Evolutionary conservation across 2,888 invertebrate genomes (phyloP).

Genomic region (Coleophora deauratella): DNA sequence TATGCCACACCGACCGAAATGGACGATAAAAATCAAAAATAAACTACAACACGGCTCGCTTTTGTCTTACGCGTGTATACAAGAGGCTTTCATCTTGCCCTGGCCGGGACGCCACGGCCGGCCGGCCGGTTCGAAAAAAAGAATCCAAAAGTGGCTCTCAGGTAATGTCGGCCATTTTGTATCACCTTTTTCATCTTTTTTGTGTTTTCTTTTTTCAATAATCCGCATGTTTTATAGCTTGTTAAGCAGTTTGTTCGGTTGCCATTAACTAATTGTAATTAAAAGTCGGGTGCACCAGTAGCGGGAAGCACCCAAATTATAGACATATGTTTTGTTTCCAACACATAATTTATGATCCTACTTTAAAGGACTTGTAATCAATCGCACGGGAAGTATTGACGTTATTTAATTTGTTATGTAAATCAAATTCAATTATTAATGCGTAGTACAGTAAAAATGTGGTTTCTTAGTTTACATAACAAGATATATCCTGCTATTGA

Average conservation of each 20-base stretch:
- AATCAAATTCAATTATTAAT: not conserved
- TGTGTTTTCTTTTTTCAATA: slow-evolving; percentile 57
- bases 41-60: slow-evolving; percentile 54
- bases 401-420: not conserved
- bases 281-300: slow-evolving; percentile 46
- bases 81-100: slow-evolving; percentile 50
- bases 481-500: too few relatives aligned
- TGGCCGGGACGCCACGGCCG: slow-evolving; percentile 35
- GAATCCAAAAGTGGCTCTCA: slow-evolving; percentile 46
- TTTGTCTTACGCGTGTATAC: slow-evolving; percentile 70
- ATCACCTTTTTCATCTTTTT: slow-evolving; percentile 42
- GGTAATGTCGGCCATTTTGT: slow-evolving; percentile 61
- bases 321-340: too few relatives aligned
- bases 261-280: slow-evolving; percentile 60
- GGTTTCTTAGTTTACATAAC: too few relatives aligned
- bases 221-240: slow-evolving; percentile 67
- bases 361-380: not conserved
- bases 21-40: slow-evolving; percentile 60
- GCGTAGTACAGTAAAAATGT: too few relatives aligned
- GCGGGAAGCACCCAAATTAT: slow-evolving; percentile 35
- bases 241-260: slow-evolving; percentile 57
- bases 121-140: slow-evolving; percentile 33
- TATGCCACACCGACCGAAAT: slow-evolving; percentile 43
- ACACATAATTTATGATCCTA: too few relatives aligned
- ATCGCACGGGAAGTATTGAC: slow-evolving; percentile 5